Evolutionary conservation across 1,140 invertebrate genomes (phyloP).

Genomic region (Caerostris extrusa): DNA sequence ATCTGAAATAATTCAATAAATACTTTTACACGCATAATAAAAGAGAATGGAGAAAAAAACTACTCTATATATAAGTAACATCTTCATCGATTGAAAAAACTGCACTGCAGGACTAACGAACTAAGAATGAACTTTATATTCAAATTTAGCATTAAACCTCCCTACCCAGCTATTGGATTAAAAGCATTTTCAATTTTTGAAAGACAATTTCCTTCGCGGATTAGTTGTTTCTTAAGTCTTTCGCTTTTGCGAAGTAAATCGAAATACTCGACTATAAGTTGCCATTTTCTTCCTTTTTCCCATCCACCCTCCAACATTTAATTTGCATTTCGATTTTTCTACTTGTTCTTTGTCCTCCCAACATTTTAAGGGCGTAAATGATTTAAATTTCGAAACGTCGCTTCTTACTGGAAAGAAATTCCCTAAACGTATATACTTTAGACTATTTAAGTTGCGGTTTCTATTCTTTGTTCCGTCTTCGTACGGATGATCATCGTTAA

Average conservation of each 20-base stretch:
- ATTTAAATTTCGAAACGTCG: constrained; percentile 24
- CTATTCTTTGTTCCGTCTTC: background rate
- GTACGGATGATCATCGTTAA: background rate
- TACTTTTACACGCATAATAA: constrained; percentile 21
- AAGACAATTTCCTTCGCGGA: constrained; percentile 50
- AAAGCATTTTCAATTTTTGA: constrained; percentile 61
- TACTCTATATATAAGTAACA: background rate
- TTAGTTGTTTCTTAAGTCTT: constrained; percentile 54
- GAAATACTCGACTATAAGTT: constrained; percentile 53
- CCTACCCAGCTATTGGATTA: constrained; percentile 39
- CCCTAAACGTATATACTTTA: background rate
- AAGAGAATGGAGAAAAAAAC: background rate
- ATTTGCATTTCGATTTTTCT: constrained; percentile 66
- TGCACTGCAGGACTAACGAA: constrained; percentile 39
- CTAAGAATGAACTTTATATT: constrained; percentile 39
- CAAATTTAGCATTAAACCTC: constrained; percentile 43
- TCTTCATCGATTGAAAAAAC: constrained; percentile 12
- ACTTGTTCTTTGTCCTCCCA: constrained; percentile 41
- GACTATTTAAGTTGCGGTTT: background rate
- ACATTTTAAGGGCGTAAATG: constrained; percentile 19
- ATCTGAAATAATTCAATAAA: constrained; percentile 43
- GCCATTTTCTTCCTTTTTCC: background rate
- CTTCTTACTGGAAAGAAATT: constrained; percentile 12
- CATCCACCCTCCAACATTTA: constrained; percentile 4
- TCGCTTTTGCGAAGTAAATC: constrained; percentile 40